Evolutionary conservation across 2,888 invertebrate species (phyloP).

Genomic region (Sepioteuthis lessoniana): DNA sequence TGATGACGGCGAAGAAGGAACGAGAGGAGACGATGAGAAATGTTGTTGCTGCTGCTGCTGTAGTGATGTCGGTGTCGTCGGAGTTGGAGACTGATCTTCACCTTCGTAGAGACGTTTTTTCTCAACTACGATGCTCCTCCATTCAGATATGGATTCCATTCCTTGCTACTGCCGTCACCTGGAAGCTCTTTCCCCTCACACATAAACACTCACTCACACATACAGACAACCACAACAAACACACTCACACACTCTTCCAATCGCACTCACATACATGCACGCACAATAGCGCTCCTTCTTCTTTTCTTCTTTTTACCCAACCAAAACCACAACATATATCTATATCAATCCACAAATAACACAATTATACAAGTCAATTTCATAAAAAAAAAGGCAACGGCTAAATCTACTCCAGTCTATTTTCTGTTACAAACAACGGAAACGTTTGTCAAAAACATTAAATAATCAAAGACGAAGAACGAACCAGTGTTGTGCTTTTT

Average conservation of each 20-base stretch:
- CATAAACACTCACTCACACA: background rate
- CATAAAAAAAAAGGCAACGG: background rate
- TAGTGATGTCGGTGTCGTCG: conserved; percentile 14
- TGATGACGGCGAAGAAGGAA: background rate
- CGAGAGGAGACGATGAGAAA: background rate
- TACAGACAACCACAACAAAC: background rate
- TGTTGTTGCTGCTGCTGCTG: background rate
- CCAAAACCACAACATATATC: conserved; percentile 33
- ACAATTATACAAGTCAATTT: background rate
- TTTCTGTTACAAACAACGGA: background rate
- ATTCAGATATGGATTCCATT: conserved; percentile 34
- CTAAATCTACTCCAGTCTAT: background rate
- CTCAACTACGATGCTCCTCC: conserved; percentile 34
- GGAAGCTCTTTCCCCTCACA: background rate
- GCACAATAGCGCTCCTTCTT: background rate
- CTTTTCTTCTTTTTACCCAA: background rate
- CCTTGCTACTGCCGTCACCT: conserved; percentile 34
- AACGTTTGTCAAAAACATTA: background rate
- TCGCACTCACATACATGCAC: background rate
- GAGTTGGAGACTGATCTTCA: background rate
- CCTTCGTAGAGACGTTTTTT: conserved; percentile 41
- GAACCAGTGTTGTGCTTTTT: background rate
- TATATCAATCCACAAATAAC: background rate
- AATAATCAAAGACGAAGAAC: background rate
- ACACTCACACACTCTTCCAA: conserved; percentile 7